Conservation (phyloP, 1,140 invertebrate genomes). For the Heliconius himera region DNA sequence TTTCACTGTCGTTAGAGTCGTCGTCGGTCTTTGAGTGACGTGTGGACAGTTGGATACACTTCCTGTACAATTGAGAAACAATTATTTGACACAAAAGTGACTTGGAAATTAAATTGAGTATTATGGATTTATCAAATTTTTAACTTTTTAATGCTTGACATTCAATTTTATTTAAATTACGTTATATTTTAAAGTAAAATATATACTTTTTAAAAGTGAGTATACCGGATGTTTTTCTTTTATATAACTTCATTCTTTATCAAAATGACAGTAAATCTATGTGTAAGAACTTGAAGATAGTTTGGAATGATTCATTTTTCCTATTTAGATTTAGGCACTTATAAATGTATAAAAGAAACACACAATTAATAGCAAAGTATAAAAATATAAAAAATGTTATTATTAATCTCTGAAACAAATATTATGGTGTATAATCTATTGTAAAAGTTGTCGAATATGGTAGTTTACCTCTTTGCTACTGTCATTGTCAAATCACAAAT, state of each 20-base stretch:
- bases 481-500: background rate
- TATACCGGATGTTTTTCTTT: slow-evolving; percentile 52
- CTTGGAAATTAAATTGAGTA: background rate
- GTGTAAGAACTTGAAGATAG: background rate
- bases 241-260: background rate
- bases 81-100: slow-evolving; percentile 8
- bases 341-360: background rate
- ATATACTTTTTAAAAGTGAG: background rate
- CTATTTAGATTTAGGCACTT: background rate
- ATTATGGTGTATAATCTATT: background rate
- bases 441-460: background rate
- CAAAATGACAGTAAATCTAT: background rate
- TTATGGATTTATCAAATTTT: background rate
- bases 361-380: background rate
- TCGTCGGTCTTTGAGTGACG: slow-evolving; percentile 67
- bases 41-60: slow-evolving; percentile 77
- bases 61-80: slow-evolving; percentile 55
- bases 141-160: background rate
- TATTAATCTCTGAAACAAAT: background rate
- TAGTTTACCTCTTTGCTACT: background rate
- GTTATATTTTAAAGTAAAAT: background rate
- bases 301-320: background rate
- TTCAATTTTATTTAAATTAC: background rate
- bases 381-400: background rate
- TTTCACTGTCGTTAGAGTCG: slow-evolving; percentile 62